Evolutionary conservation across 2,888 invertebrate species (phyloP).

Genomic region (Melipona beecheii): DNA sequence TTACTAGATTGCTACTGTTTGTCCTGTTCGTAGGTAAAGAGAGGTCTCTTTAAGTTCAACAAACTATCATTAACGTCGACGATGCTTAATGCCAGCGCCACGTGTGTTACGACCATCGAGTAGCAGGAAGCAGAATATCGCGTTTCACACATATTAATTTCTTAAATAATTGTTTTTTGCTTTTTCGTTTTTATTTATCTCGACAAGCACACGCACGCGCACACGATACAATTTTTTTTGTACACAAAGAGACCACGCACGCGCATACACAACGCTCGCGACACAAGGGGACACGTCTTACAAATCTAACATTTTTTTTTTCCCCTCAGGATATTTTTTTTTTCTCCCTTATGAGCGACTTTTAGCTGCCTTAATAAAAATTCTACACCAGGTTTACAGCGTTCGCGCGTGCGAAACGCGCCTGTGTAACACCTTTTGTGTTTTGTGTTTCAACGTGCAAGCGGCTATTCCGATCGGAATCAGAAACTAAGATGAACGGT

Average conservation of each 20-base stretch:
- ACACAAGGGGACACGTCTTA: constrained; percentile 14
- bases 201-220: constrained; percentile 16
- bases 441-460: constrained; percentile 82
- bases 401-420: constrained; percentile 5
- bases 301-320: constrained; percentile 26
- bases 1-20: constrained; percentile 39
- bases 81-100: constrained; percentile 22
- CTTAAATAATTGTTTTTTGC: constrained; percentile 13
- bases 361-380: constrained; percentile 43
- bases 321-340: neutral
- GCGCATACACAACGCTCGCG: neutral
- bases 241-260: constrained; percentile 13
- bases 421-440: constrained; percentile 27
- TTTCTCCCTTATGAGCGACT: constrained; percentile 12
- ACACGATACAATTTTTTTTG: constrained; percentile 4
- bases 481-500: constrained; percentile 66
- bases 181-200: neutral
- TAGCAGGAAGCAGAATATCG: constrained; percentile 58
- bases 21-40: constrained; percentile 62
- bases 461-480: constrained; percentile 82
- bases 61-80: constrained; percentile 22
- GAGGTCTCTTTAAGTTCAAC: constrained; percentile 28
- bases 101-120: constrained; percentile 30
- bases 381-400: constrained; percentile 17
- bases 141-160: constrained; percentile 26